Percentiles rank a stretch among this genome's conserved stretches.
phyloP scores from a whole-genome alignment of 2,888 invertebrate genomes.

The Andrena hattorfiana region DNA sequence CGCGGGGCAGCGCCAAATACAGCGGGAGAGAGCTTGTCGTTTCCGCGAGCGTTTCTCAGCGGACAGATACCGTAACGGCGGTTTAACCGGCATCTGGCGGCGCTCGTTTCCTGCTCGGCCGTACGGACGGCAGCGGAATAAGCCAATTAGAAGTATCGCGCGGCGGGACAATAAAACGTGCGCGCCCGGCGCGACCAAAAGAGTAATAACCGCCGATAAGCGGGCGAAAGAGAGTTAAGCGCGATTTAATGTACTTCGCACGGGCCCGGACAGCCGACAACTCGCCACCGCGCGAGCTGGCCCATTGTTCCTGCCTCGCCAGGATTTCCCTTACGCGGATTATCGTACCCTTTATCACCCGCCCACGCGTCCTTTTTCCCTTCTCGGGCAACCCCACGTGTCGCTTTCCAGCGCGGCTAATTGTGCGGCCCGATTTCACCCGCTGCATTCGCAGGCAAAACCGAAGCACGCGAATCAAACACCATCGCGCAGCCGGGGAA shows the following conservation, averaged over 20 bases:
- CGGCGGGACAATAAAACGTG: constrained; percentile 28
- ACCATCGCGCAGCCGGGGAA: constrained; percentile 5
- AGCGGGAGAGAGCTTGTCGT: not conserved
- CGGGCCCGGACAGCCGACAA: constrained; percentile 32
- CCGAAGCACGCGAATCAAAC: constrained; percentile 12
- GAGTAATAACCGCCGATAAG: constrained; percentile 50
- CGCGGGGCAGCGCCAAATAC: constrained; percentile 1
- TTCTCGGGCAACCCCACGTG: not conserved
- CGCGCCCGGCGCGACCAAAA: constrained; percentile 18
- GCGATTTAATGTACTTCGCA: constrained; percentile 58
- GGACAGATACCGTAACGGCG: not conserved
- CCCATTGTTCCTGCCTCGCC: constrained; percentile 42
- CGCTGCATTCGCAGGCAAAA: not conserved
- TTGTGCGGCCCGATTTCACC: constrained; percentile 31
- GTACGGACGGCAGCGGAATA: constrained; percentile 31
- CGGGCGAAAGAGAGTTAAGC: constrained; percentile 48
- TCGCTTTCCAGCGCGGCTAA: constrained; percentile 31
- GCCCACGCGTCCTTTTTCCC: constrained; percentile 24
- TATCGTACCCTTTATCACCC: constrained; percentile 40
- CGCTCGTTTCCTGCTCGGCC: constrained; percentile 29
- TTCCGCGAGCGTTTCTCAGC: not conserved
- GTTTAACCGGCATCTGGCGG: constrained; percentile 4
- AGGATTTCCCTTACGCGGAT: constrained; percentile 35
- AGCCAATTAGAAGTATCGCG: constrained; percentile 52
- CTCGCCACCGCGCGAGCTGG: constrained; percentile 21